Evolutionary conservation across 2,888 invertebrate genomes (phyloP).

Genomic region (Hydraecia micacea): DNA sequence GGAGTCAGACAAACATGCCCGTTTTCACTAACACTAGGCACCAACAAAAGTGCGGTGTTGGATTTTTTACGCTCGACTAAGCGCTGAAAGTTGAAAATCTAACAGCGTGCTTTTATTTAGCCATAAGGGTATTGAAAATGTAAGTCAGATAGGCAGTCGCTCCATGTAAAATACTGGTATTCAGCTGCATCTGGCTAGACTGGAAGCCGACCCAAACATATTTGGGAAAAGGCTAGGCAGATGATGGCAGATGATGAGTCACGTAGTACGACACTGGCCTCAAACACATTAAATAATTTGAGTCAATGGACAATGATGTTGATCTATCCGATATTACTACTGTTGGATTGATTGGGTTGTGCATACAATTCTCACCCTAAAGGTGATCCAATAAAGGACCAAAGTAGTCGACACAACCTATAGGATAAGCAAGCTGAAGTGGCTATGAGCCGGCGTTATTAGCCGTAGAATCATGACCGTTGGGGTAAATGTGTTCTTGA

Average conservation of each 20-base stretch:
- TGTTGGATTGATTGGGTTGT: neutral
- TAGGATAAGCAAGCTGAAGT: conserved; percentile 12
- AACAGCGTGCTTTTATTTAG: too few relatives aligned
- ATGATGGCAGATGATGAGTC: too few relatives aligned
- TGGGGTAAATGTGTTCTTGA: conserved; percentile 28
- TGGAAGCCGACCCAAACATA: too few relatives aligned
- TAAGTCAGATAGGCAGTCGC: too few relatives aligned
- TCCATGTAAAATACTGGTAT: too few relatives aligned
- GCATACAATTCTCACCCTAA: neutral
- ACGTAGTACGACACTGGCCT: too few relatives aligned
- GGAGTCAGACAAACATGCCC: neutral
- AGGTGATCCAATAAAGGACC: neutral
- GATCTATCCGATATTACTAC: neutral
- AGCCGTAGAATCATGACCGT: conserved; percentile 4
- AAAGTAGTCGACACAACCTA: neutral
- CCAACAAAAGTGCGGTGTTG: neutral
- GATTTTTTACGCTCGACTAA: neutral
- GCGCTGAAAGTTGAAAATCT: neutral
- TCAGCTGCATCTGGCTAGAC: too few relatives aligned
- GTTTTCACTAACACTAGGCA: neutral
- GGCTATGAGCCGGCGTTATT: conserved; percentile 15
- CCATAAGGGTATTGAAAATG: neutral
- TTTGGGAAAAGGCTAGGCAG: too few relatives aligned
- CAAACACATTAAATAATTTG: too few relatives aligned
- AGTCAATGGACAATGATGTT: too few relatives aligned